Evolutionary conservation across 2,797 vertebrate genomes (phyloP), one percentile per base, ranked within the genome.

Genomic region (Urocyon cinereoargenteus): DNA sequence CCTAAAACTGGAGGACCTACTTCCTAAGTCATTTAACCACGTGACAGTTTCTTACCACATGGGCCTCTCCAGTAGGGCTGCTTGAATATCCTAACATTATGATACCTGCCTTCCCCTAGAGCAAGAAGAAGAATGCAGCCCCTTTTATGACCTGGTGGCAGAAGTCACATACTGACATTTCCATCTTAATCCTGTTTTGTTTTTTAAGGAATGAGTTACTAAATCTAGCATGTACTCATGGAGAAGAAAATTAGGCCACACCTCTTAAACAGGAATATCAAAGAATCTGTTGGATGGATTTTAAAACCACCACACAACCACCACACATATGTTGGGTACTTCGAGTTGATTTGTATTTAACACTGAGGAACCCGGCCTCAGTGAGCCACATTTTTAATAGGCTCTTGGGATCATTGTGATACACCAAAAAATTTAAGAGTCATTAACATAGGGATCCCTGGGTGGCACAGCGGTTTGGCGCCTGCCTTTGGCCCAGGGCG

Each of bases 171-270:
- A 40, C 40, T 95, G 51, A 51, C 16, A 62, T 93, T 95, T 94
- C 28, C 36, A 78, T 70, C 86, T 89, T 55, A 68, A 68, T 66
- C n/a, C 53, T 70, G 3, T 93, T 87, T 91, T 73, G 31, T 90
- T 90, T 91, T 73, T 36, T 86, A 86, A 81, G 85, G 55, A 92
- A 4, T 90, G 53, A 78, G n/a, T 86, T 31, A 64, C 61, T 93
- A 66, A 26, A 4, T 94, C 62, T 31, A 94, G 21, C 21, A 55
- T 19, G 24, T 36, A 73, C 5, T 94, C 53, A 86, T 61, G 78
- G 22, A 64, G n/a, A 77, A 59, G 53, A 57, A 59, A 90, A 82
- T 94, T 81, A 92, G 85, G 31, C 22, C 62, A 49, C 6, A 84
- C 9, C 22, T 90, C 40, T 81, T 88, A 78, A 94, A 91, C 70